Conservation (phyloP, 2,888 invertebrate genomes). For the Brachylomia viminalis region DNA sequence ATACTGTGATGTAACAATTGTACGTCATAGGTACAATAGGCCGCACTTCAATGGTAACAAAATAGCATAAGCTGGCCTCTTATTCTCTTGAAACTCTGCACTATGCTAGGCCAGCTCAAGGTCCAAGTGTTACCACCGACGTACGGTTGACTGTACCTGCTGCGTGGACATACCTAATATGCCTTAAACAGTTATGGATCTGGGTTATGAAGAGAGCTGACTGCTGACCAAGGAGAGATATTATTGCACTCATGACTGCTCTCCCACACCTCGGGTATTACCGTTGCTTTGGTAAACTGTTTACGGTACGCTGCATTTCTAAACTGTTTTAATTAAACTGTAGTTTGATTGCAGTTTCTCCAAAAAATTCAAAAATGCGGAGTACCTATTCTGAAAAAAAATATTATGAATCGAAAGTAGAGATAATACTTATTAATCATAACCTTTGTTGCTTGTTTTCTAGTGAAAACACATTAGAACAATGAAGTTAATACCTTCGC, state of each 20-base stretch:
- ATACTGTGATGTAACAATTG: constrained; percentile 4
- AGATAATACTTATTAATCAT: constrained; percentile 7
- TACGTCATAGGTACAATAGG: background rate
- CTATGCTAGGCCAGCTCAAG: background rate
- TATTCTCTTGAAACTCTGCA: background rate
- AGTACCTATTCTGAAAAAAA: background rate
- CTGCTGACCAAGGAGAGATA: too few species aligned
- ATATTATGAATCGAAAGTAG: constrained; percentile 13
- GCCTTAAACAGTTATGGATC: too few species aligned
- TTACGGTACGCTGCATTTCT: background rate
- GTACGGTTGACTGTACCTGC: background rate
- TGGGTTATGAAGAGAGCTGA: too few species aligned
- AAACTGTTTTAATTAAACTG: background rate
- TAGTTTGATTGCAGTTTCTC: background rate
- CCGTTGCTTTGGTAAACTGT: too few species aligned
- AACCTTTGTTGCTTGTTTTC: constrained; percentile 3
- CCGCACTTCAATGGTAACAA: too few species aligned
- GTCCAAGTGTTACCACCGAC: too few species aligned
- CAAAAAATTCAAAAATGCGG: background rate
- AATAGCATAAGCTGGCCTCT: background rate
- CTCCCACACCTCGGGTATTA: background rate
- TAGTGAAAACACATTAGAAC: constrained; percentile 15
- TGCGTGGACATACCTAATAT: too few species aligned
- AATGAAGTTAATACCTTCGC: constrained; percentile 25
- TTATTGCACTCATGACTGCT: too few species aligned